Base-by-base conservation (phyloP, 1,140 invertebrate genomes). In the Babylonia areolata region DNA sequence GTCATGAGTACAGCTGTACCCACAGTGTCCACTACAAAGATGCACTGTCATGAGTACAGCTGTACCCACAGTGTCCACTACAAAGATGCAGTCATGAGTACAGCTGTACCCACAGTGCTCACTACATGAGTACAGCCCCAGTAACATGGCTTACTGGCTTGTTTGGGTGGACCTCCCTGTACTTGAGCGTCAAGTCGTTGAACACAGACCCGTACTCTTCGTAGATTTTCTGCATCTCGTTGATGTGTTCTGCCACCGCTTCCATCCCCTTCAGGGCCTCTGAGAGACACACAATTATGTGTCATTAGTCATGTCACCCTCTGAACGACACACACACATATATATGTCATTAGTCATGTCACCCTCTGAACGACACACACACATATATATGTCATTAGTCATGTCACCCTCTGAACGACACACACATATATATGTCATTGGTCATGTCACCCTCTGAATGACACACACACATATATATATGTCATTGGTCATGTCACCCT, bases 161-260 rank as follows among this genome's bases (percentile, higher is more conserved):
- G 51, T 90, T 87, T 17, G 93, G 90, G 88, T 94, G 92, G 31
- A 90, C 87, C 31, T 93, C 91, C 77, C 85, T 90, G 88, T 92
- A 94, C 84, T 91, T 90, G 86, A 90, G 92, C 42, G 91, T 89
- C 42, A 94, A 87, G 81, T 94, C 92, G 87, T 94, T 98, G 95
- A 99, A 99, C 94, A 99, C 99, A 88, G 97, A 97, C 86, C 98
- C 98, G 94, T 99, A 99, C 95, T 99, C 98, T 95, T 99, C 98
- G 94, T 99, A 98, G 92, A 99, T 99, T 95, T 98, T 96, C 96
- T 99, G 98, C 98, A 99, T 99, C 95, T 99, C 98, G 94, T 99
- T 99, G 90, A 99, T 99, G 94, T 99, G 99, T 95, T 99, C 98
- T n/a, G 98, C 99, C 83, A 99, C 98, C 94, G 99, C 98, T 94